Conservation (phyloP, 2,113 vertebrate species). For the Petrocephalus zakoni region DNA sequence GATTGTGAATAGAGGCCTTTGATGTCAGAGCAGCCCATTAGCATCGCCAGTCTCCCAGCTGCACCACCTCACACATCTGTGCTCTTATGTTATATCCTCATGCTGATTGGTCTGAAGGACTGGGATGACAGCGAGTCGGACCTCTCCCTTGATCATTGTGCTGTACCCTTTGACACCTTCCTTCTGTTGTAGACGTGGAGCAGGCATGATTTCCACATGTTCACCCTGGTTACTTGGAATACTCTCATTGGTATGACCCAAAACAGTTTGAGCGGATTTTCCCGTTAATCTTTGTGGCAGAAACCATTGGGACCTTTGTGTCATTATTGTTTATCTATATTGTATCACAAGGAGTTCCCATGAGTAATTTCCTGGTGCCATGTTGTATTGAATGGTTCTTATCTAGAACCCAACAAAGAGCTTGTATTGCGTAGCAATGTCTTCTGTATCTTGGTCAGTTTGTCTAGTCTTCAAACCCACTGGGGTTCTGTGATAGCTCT, state of each 20-base stretch:
- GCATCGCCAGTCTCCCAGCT: neutral
- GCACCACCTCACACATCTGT: neutral
- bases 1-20: neutral
- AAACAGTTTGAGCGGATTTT: neutral
- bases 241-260: neutral
- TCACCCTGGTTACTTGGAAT: neutral
- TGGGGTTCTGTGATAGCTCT: neutral
- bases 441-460: neutral
- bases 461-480: neutral
- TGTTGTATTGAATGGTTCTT: neutral
- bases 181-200: neutral
- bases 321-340: neutral
- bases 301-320: neutral
- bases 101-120: neutral
- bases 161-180: neutral
- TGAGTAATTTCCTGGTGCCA: neutral
- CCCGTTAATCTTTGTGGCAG: neutral
- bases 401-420: neutral
- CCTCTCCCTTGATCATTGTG: neutral
- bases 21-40: neutral
- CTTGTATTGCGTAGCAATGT: neutral
- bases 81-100: neutral
- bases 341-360: neutral
- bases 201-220: neutral
- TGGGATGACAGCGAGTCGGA: neutral